These are phyloP conservation scores for Charina bottae DNA, from an alignment of 2,113 vertebrate genomes.

Conservation along the genomic window DNA sequence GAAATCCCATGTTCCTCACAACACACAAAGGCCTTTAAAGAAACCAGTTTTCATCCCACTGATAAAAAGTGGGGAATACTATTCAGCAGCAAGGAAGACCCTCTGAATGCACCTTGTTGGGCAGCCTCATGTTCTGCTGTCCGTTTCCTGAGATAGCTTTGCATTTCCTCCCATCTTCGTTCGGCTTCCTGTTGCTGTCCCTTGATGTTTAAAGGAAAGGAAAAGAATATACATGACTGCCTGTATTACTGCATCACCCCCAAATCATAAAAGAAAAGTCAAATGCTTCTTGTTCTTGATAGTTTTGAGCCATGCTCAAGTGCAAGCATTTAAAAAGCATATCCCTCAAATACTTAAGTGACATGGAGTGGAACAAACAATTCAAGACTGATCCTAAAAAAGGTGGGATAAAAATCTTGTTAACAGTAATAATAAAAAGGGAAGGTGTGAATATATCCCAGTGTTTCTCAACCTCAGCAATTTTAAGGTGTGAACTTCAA, in stretches of 20 bases:
- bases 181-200: constrained; percentile 92
- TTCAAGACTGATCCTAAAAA: not conserved
- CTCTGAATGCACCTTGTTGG: constrained; percentile 81
- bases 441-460: not conserved
- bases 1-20: not conserved
- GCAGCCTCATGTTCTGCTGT: constrained; percentile 86
- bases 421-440: not conserved
- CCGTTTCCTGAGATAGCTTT: constrained; percentile 89
- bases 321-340: not conserved
- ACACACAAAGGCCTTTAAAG: not conserved
- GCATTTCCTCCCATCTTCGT: constrained; percentile 92
- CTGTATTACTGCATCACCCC: too few relatives aligned
- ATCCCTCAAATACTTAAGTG: not conserved
- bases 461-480: not conserved
- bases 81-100: not conserved
- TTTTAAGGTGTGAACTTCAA: not conserved
- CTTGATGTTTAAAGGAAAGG: constrained; percentile 64
- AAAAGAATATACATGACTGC: constrained; percentile 27
- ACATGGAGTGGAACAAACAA: not conserved
- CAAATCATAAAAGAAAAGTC: not conserved
- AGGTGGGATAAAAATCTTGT: not conserved
- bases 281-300: not conserved
- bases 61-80: not conserved
- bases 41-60: not conserved
- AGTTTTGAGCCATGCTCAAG: too few relatives aligned